Percentiles rank a stretch among this genome's conserved stretches.
These are phyloP conservation scores for Dendrolimus houi DNA, from an alignment of 2,888 invertebrate genomes.

Conservation along the genomic window DNA sequence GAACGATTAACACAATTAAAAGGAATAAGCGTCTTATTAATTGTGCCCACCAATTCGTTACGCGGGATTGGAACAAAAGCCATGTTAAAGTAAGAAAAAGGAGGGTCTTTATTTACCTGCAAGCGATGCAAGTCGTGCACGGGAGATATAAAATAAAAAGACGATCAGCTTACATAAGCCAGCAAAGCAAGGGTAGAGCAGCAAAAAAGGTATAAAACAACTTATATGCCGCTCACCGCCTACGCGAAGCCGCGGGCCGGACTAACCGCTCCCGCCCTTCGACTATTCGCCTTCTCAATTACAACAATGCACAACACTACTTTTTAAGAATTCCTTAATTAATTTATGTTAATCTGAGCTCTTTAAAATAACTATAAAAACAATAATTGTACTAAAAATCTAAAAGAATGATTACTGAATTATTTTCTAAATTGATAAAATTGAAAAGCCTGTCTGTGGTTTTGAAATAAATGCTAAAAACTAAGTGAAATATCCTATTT, in stretches of 20 bases:
- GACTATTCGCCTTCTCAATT: constrained; percentile 2
- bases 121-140: constrained; percentile 40
- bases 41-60: constrained; percentile 2
- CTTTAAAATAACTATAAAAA: too few species aligned
- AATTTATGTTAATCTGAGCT: too few species aligned
- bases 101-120: constrained; percentile 61
- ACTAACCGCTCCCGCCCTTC: constrained; percentile 22
- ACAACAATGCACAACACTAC: neutral
- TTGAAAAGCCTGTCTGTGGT: too few species aligned
- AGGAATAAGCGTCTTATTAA: constrained; percentile 8
- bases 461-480: too few species aligned
- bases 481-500: too few species aligned
- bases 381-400: too few species aligned
- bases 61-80: neutral
- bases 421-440: too few species aligned
- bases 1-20: too few species aligned
- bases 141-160: constrained; percentile 50
- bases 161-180: constrained; percentile 38
- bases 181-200: constrained; percentile 53
- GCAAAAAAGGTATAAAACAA: constrained; percentile 58
- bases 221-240: constrained; percentile 37
- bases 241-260: constrained; percentile 43
- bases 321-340: too few species aligned
- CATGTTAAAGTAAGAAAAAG: constrained; percentile 46
- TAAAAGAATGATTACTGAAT: too few species aligned